phyloP scores from a whole-genome alignment of 2,888 invertebrate genomes.

The Acronicta leporina region DNA sequence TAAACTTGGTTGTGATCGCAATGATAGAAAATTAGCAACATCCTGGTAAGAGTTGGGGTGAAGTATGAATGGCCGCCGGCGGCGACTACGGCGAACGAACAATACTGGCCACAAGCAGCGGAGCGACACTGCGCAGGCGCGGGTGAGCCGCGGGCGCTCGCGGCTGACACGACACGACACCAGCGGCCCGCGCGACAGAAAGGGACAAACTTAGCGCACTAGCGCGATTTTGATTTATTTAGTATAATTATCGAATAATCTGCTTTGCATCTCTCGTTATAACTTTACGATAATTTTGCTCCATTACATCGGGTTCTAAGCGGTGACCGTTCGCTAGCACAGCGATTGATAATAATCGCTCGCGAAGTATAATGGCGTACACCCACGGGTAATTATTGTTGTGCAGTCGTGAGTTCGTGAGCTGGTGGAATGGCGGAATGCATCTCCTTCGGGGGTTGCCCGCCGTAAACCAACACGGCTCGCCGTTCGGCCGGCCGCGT shows the following conservation, averaged over 20 bases:
- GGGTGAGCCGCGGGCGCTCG: conserved; percentile 69
- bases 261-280: conserved; percentile 88
- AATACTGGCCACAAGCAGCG: conserved; percentile 74
- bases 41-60: conserved; percentile 85
- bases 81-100: conserved; percentile 66
- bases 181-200: conserved; percentile 59
- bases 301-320: conserved; percentile 86
- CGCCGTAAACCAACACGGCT: conserved; percentile 86
- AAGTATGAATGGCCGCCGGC: conserved; percentile 84
- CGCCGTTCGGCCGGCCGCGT: conserved; percentile 71
- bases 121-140: conserved; percentile 74
- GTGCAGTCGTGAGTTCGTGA: conserved; percentile 89
- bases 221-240: conserved; percentile 86
- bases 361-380: conserved; percentile 89
- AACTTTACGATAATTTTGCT: conserved; percentile 87
- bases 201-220: conserved; percentile 68
- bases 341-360: conserved; percentile 89
- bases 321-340: conserved; percentile 87
- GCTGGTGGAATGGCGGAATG: conserved; percentile 86
- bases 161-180: conserved; percentile 64
- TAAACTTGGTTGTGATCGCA: conserved; percentile 84
- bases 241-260: conserved; percentile 88
- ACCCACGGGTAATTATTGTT: conserved; percentile 89
- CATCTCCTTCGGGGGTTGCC: conserved; percentile 89
- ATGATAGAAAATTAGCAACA: conserved; percentile 88